Evolutionary conservation across 1,140 invertebrate genomes (phyloP).

Genomic region (Micrasema minimum): DNA sequence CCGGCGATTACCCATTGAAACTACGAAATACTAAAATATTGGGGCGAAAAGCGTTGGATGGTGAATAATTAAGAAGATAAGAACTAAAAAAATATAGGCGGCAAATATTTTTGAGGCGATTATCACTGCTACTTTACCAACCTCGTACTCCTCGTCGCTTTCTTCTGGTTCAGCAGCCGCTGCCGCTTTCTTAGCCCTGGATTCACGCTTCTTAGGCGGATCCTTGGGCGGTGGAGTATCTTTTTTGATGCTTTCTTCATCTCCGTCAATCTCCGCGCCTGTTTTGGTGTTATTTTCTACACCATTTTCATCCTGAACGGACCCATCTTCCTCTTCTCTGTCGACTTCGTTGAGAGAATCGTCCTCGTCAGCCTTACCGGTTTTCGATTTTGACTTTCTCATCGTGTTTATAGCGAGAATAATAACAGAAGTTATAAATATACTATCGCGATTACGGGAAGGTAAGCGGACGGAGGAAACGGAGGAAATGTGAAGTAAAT

Average conservation of each 20-base stretch:
- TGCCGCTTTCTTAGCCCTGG: conserved; percentile 31
- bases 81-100: neutral
- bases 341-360: conserved; percentile 10
- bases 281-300: conserved; percentile 4
- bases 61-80: neutral
- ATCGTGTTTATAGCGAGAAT: too few species aligned
- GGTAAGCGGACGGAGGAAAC: conserved; percentile 17
- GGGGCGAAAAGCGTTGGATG: neutral
- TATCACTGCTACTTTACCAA: conserved; percentile 35
- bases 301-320: conserved; percentile 19
- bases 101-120: neutral
- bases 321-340: neutral
- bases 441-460: neutral
- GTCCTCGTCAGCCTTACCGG: conserved; percentile 25
- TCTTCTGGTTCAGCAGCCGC: conserved; percentile 11
- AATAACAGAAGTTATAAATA: too few species aligned
- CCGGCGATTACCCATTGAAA: neutral
- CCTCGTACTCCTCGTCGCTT: conserved; percentile 34
- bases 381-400: conserved; percentile 37
- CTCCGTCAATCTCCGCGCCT: conserved; percentile 18
- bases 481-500: conserved; percentile 8
- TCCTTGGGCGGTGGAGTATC: conserved; percentile 30
- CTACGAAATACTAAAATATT: neutral
- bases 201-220: conserved; percentile 40
- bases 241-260: conserved; percentile 14